Conservation (phyloP, 2,888 invertebrate genomes). For the Agonopterix heracliana region DNA sequence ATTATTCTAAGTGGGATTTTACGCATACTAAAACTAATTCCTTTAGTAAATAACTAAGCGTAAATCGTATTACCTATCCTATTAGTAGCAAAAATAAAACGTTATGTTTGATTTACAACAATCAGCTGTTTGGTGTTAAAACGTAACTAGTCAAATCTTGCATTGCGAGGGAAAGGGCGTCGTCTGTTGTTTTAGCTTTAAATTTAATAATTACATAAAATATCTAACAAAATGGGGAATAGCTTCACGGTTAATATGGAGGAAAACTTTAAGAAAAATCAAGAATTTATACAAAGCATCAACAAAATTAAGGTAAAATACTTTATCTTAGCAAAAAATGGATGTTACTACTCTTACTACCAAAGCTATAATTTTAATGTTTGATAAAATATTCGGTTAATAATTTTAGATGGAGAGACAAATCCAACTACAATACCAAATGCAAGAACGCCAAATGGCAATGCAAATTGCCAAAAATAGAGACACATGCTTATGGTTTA, state of each 20-base stretch:
- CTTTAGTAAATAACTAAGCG: too few relatives aligned
- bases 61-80: too few relatives aligned
- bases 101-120: conserved; percentile 5
- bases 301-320: conserved; percentile 78
- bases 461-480: conserved; percentile 81
- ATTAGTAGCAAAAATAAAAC: conserved; percentile 11
- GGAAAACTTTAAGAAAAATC: conserved; percentile 81
- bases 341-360: too few relatives aligned
- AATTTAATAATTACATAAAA: conserved; percentile 4
- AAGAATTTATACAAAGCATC: conserved; percentile 80
- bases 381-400: not conserved
- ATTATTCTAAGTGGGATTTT: not conserved
- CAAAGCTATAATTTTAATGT: not conserved
- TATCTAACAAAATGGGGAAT: conserved; percentile 73
- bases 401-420: conserved; percentile 82
- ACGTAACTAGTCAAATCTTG: conserved; percentile 1
- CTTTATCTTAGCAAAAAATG: not conserved
- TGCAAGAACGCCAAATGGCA: conserved; percentile 84
- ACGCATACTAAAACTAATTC: not conserved
- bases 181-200: conserved; percentile 14
- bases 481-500: conserved; percentile 84
- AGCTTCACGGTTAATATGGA: conserved; percentile 75
- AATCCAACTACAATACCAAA: conserved; percentile 87
- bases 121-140: conserved; percentile 12
- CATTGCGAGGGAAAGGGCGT: not conserved